Evolutionary conservation across 1,140 invertebrate genomes (phyloP), one percentile per base, ranked within the genome.

Genomic region (Acyrthosiphon pisum): DNA sequence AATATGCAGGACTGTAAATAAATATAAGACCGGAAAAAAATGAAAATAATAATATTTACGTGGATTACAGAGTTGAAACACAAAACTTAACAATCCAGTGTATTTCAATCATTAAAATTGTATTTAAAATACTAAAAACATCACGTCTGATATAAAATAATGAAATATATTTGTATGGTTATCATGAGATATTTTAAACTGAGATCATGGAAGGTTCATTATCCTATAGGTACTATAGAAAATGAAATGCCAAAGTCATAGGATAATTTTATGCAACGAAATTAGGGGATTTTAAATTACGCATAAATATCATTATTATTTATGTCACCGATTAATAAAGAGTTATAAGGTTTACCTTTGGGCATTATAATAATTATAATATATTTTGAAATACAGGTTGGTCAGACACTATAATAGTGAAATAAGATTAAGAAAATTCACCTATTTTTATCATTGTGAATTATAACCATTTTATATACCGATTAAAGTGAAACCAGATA

Each of bases 201-300:
- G 60, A 76, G 60, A 76, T 76, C 30, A n/a, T 14, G n/a, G 60
- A 76, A 76, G n/a, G 30, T 76, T 76, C 30, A 76, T 76, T n/a
- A 76, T 76, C 14, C 30, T 76, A 6, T 53, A n/a, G n/a, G n/a
- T n/a, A 53, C 11, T 76, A 18, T 76, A n/a, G 60, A 76, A 76
- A 76, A 76, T 76, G 14, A 76, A 76, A 76, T n/a, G n/a, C 11
- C 14, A 76, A 76, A n/a, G 60, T 76, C n/a, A 18, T 76, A 76
- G 30, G 30, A 76, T 76, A 76, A 76, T 76, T 76, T 76, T 76
- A 76, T 76, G 30, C 60, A 76, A 76, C 60, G 60, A 76, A 76
- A n/a, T 76, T 76, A 76, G n/a, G 60, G 30, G 6, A 76, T 18
- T 76, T 76, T 1, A 76, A 76, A n/a, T 76, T n/a, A 76, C n/a